Conservation (phyloP, 2,797 vertebrate genomes). For the Anas capensis region DNA sequence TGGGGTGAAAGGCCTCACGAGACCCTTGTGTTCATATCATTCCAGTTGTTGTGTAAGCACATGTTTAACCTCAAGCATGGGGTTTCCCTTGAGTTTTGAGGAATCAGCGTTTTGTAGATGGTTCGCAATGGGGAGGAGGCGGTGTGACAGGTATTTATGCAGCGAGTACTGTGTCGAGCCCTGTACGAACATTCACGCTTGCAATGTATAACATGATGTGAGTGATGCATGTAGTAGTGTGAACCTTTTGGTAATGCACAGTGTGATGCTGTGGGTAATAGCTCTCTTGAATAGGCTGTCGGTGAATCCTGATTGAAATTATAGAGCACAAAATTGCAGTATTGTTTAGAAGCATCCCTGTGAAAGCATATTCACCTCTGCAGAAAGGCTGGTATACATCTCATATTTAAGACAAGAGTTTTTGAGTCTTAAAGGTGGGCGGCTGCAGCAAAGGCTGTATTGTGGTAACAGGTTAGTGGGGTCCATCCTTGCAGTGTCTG, state of each 20-base stretch:
- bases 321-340: background rate
- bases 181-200: background rate
- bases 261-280: background rate
- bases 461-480: background rate
- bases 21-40: background rate
- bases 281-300: background rate
- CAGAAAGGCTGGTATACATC: background rate
- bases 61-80: background rate
- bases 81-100: background rate
- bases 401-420: background rate
- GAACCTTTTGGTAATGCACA: fast-evolving
- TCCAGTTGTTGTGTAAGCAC: background rate
- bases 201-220: fast-evolving
- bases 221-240: background rate
- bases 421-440: background rate
- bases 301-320: constrained; percentile 18
- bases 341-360: background rate
- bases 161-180: fast-evolving
- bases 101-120: background rate
- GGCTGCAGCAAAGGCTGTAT: background rate
- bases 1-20: background rate
- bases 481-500: background rate
- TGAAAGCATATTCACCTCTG: background rate
- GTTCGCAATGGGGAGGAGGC: background rate
- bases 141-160: background rate